These are phyloP conservation scores for Drosophila mettleri DNA, from an alignment of 2,888 invertebrate species.

Conservation along the genomic window DNA sequence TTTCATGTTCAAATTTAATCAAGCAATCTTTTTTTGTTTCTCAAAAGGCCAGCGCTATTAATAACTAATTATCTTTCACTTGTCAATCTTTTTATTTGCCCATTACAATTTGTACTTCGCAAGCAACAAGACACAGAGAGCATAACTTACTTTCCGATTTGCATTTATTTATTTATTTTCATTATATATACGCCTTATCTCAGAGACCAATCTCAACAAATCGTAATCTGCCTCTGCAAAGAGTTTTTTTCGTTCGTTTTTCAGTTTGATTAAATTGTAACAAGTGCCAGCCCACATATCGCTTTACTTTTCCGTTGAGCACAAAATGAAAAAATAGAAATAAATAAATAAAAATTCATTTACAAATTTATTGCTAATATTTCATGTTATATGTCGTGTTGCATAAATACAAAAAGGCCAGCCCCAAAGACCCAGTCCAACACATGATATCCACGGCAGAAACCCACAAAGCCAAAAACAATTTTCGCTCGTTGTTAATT, in stretches of 20 bases:
- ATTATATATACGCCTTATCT: constrained; percentile 47
- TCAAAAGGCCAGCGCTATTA: constrained; percentile 28
- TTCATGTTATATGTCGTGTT: constrained; percentile 78
- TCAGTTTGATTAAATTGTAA: constrained; percentile 79
- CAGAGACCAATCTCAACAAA: constrained; percentile 61
- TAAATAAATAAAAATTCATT: constrained; percentile 54
- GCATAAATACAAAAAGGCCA: constrained; percentile 77
- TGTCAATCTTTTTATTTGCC: constrained; percentile 25
- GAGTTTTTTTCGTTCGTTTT: constrained; percentile 33
- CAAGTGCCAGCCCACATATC: constrained; percentile 78
- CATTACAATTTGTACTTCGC: not conserved
- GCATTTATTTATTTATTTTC: constrained; percentile 8
- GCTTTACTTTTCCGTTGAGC: constrained; percentile 51
- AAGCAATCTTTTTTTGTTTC: constrained; percentile 1
- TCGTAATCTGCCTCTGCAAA: constrained; percentile 59
- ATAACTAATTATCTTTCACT: constrained; percentile 47
- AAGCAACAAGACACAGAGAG: not conserved
- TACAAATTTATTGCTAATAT: constrained; percentile 78
- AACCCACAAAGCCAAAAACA: constrained; percentile 42
- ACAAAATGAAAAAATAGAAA: not conserved
- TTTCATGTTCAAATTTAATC: not conserved
- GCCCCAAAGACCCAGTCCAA: constrained; percentile 45
- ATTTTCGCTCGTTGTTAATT: constrained; percentile 69
- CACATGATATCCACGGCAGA: constrained; percentile 27
- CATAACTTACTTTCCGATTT: constrained; percentile 1